Evolutionary conservation across 2,888 invertebrate species (phyloP).

Genomic region (Chalcis sispes): DNA sequence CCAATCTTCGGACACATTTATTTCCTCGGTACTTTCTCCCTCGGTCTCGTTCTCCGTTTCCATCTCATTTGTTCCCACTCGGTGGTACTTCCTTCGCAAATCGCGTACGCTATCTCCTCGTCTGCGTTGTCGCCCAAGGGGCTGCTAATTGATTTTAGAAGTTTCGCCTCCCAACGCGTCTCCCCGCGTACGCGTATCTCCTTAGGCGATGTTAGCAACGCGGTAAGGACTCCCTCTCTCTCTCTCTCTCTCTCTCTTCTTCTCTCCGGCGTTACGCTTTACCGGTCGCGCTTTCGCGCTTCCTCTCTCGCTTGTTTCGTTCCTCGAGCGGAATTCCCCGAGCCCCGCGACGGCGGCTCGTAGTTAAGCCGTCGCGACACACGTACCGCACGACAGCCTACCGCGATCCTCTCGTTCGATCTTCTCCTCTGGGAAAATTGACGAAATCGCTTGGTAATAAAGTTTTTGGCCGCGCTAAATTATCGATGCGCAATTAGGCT

Average conservation of each 20-base stretch:
- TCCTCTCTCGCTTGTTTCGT: neutral
- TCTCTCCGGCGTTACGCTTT: no score
- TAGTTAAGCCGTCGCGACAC: neutral
- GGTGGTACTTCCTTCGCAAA: neutral
- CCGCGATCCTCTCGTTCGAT: constrained; percentile 2
- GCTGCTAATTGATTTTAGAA: constrained; percentile 75
- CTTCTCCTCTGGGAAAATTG: constrained; percentile 27
- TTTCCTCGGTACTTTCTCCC: no score
- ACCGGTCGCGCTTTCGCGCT: no score
- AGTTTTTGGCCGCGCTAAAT: neutral
- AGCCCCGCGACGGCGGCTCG: neutral
- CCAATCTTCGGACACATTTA: no score
- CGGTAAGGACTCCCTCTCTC: no score
- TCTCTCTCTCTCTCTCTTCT: no score
- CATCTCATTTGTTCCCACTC: neutral
- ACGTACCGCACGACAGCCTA: neutral
- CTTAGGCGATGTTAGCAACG: constrained; percentile 7
- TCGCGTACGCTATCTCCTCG: neutral
- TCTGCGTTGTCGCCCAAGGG: constrained; percentile 62
- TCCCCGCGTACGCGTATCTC: neutral
- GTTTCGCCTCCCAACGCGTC: constrained; percentile 60
- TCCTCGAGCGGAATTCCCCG: no score
- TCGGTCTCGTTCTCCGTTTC: no score
- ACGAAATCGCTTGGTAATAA: constrained; percentile 22
- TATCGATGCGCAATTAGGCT: constrained; percentile 12